Conservation (phyloP, 2,113 vertebrate genomes). For the Callithrix jacchus region DNA sequence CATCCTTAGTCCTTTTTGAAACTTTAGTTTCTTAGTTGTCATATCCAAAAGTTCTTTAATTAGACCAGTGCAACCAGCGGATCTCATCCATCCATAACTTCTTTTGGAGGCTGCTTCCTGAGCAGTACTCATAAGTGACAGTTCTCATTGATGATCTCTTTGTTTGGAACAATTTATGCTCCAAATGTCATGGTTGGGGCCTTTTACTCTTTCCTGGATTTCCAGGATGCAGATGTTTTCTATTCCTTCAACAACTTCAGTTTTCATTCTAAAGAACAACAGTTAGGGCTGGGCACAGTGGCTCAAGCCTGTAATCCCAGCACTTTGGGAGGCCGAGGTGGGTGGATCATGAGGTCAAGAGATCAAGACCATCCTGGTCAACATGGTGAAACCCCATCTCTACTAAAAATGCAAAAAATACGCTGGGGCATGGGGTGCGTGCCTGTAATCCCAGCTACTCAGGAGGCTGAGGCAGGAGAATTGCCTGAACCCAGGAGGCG, state of each 20-base stretch:
- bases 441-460: too few species aligned
- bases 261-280: constrained; percentile 86
- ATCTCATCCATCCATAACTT: constrained; percentile 67
- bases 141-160: constrained; percentile 40
- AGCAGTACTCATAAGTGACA: background rate
- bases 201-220: constrained; percentile 78
- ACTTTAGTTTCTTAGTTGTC: constrained; percentile 77
- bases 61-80: background rate
- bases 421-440: too few species aligned
- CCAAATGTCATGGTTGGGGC: constrained; percentile 72
- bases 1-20: constrained; percentile 77
- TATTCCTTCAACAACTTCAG: constrained; percentile 78
- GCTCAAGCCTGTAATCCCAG: too few species aligned
- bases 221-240: constrained; percentile 80
- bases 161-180: constrained; percentile 50
- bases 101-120: constrained; percentile 69
- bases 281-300: too few species aligned
- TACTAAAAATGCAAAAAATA: too few species aligned
- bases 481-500: too few species aligned
- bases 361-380: too few species aligned
- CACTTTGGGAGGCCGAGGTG: too few species aligned
- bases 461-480: too few species aligned
- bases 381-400: too few species aligned
- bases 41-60: background rate
- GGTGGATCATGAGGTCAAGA: too few species aligned